Conservation (phyloP, 2,888 invertebrate genomes). For the Eupithecia dodoneata region DNA sequence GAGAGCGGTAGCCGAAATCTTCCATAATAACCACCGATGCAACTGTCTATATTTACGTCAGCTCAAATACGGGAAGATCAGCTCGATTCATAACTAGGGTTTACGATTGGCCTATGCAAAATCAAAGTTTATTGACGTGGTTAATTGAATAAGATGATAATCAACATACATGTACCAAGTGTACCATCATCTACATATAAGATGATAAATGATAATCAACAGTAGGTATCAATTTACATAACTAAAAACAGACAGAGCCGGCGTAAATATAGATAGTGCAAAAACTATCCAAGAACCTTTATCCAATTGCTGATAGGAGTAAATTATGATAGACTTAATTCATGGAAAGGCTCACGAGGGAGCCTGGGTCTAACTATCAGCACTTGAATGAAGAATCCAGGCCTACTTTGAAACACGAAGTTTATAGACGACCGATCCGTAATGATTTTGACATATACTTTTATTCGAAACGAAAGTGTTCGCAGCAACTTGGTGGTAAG, state of each 20-base stretch:
- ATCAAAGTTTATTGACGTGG: not conserved
- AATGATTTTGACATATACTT: not conserved
- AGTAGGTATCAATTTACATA: not conserved
- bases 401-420: not conserved
- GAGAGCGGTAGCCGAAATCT: slow-evolving; percentile 23
- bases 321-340: not conserved
- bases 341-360: not conserved
- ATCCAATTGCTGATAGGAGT: slow-evolving; percentile 1
- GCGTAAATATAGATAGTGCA: slow-evolving; percentile 21
- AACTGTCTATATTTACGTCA: slow-evolving; percentile 15
- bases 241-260: not conserved
- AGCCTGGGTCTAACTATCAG: not conserved
- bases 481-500: not conserved
- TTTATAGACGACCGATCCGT: not conserved
- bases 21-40: slow-evolving; percentile 3
- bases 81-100: not conserved
- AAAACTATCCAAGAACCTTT: not conserved
- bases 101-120: not conserved
- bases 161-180: not conserved
- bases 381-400: not conserved
- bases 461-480: not conserved
- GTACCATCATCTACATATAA: not conserved
- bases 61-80: not conserved
- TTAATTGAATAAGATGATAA: not conserved
- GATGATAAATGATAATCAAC: not conserved